phyloP scores from a whole-genome alignment of 1,140 invertebrate species.

The Caerostris darwini region DNA sequence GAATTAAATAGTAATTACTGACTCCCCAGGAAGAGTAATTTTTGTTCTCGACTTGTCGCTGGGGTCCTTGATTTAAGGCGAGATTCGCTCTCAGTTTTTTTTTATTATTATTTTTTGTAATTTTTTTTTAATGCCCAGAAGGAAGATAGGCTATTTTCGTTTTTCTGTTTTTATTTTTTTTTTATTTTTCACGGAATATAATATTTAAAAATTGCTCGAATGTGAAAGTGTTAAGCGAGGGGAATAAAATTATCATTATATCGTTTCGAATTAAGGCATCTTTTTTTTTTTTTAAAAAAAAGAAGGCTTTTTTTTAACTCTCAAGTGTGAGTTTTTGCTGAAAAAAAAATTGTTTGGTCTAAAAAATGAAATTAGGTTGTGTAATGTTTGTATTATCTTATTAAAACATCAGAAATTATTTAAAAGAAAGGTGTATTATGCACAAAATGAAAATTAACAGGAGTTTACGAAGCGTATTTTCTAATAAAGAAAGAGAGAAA shows the following conservation, averaged over 20 bases:
- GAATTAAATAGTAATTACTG: slow-evolving; percentile 78
- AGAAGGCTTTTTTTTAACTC: neutral
- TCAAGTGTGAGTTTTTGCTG: neutral
- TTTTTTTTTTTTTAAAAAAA: neutral
- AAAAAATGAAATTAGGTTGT: neutral
- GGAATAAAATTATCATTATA: slow-evolving; percentile 76
- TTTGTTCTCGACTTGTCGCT: slow-evolving; percentile 61
- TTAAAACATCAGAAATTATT: too few relatives aligned
- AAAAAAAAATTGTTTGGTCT: neutral
- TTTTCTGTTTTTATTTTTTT: neutral
- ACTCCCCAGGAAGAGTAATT: slow-evolving; percentile 73
- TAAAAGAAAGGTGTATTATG: too few relatives aligned
- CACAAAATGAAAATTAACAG: too few relatives aligned
- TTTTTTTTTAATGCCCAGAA: too few relatives aligned
- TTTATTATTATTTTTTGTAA: slow-evolving; percentile 8
- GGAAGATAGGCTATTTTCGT: neutral
- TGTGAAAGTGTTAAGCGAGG: slow-evolving; percentile 41
- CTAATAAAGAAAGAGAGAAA: too few relatives aligned
- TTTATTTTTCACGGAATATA: slow-evolving; percentile 26
- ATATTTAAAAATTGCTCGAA: slow-evolving; percentile 56
- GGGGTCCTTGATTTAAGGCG: slow-evolving; percentile 70
- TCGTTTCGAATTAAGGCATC: slow-evolving; percentile 62
- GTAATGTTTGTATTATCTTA: too few relatives aligned
- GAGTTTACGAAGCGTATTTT: too few relatives aligned
- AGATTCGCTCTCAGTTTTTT: slow-evolving; percentile 30